phyloP scores from a whole-genome alignment of 2,888 invertebrate genomes.

The Punctoribates punctum region DNA sequence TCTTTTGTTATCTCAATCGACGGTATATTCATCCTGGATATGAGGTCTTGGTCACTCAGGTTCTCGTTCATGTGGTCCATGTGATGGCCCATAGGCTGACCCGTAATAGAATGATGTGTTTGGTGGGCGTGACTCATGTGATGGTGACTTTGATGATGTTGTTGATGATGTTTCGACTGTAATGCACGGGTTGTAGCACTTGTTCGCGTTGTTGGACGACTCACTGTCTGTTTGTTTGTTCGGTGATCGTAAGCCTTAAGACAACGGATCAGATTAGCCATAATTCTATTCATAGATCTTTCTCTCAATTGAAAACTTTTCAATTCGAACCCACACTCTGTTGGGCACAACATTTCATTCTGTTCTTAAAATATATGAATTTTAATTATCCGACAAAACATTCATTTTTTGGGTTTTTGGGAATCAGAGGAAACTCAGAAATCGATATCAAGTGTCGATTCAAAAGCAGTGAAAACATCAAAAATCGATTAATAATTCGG shows the following conservation, averaged over 20 bases:
- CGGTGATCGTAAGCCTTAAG: conserved; percentile 26
- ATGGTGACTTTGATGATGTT: conserved; percentile 37
- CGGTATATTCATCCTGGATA: conserved; percentile 55
- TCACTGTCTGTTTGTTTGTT: conserved; percentile 13
- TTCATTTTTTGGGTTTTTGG: background rate
- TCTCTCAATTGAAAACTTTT: too few relatives aligned
- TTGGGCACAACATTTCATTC: background rate
- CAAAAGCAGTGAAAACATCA: too few relatives aligned
- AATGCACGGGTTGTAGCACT: conserved; percentile 36
- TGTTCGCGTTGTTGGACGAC: conserved; percentile 30
- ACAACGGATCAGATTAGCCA: background rate
- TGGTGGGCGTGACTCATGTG: background rate
- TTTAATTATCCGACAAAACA: background rate
- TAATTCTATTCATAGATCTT: too few relatives aligned
- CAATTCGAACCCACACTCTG: too few relatives aligned
- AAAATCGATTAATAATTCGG: too few relatives aligned
- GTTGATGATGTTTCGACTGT: conserved; percentile 34
- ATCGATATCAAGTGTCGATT: background rate
- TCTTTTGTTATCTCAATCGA: conserved; percentile 77
- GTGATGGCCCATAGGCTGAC: conserved; percentile 26
- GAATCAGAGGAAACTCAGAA: background rate
- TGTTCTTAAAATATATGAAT: background rate
- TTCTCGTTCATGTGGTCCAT: conserved; percentile 62
- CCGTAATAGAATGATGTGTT: conserved; percentile 35
- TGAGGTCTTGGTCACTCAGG: conserved; percentile 74